Evolutionary conservation across 2,888 invertebrate species (phyloP).

Genomic region (Nasonovia ribisnigri): DNA sequence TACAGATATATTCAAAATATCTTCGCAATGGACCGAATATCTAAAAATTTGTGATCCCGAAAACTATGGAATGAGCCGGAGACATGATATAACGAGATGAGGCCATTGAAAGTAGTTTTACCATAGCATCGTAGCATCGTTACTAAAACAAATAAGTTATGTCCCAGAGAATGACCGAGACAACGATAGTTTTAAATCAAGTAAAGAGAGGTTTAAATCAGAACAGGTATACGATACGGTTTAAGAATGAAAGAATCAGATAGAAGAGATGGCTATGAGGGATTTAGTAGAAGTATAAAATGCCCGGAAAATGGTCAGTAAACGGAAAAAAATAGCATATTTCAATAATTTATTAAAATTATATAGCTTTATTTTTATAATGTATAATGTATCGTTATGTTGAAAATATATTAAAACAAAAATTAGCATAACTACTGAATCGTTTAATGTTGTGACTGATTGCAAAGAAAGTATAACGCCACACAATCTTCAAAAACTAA

Average conservation of each 20-base stretch:
- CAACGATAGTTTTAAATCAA: background rate
- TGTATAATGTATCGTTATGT: too few species aligned
- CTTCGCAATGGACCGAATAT: background rate
- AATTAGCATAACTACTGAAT: background rate
- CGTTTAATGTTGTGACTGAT: background rate
- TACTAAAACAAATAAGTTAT: background rate
- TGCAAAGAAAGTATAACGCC: background rate
- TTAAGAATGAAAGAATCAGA: background rate
- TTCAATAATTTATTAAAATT: background rate
- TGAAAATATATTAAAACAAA: background rate
- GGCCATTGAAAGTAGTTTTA: background rate
- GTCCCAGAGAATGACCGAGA: background rate
- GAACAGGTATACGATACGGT: background rate
- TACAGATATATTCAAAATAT: background rate
- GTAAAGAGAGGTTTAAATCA: background rate
- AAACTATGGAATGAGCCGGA: background rate
- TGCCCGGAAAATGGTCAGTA: background rate
- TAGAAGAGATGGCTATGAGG: too few species aligned
- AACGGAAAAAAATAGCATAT: background rate
- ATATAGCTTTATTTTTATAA: too few species aligned
- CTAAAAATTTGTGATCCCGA: background rate
- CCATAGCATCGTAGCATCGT: background rate
- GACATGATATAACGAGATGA: background rate
- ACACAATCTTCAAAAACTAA: background rate
- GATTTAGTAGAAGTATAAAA: background rate